phyloP scores from a whole-genome alignment of 1,140 invertebrate species.

The Lucilia cuprina region DNA sequence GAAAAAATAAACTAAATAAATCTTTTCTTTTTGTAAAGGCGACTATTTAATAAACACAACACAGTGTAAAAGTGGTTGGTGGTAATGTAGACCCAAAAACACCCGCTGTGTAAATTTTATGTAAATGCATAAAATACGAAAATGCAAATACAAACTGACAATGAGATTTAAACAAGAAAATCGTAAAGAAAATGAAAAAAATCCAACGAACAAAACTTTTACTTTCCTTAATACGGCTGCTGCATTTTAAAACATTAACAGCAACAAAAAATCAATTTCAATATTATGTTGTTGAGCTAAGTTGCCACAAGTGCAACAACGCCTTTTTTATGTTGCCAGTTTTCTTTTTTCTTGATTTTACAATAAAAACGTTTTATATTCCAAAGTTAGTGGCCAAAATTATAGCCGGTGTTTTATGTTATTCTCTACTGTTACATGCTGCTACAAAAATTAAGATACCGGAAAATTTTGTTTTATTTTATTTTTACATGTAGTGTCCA shows the following conservation, averaged over 20 bases:
- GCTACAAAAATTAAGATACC: constrained; percentile 10
- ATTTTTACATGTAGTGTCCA: not conserved
- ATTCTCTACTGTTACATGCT: not conserved
- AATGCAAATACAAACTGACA: not conserved
- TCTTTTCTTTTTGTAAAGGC: not conserved
- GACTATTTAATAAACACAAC: not conserved
- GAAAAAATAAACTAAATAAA: not conserved
- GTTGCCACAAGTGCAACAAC: constrained; percentile 6
- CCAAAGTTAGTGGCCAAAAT: not conserved
- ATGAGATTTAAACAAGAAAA: not conserved
- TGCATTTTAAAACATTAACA: not conserved
- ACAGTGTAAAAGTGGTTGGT: not conserved
- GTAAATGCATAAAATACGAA: not conserved
- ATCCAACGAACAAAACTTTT: not conserved
- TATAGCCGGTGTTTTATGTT: not conserved
- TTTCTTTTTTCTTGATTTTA: not conserved
- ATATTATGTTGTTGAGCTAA: not conserved
- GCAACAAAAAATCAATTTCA: not conserved
- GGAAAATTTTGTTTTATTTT: not conserved
- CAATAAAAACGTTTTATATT: not conserved
- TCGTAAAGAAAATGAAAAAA: not conserved
- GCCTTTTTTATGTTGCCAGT: not conserved
- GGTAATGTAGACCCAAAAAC: not conserved
- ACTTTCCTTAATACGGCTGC: not conserved
- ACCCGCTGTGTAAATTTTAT: not conserved